phyloP scores from a whole-genome alignment of 2,888 invertebrate genomes.

The Hedychridium roseum region DNA sequence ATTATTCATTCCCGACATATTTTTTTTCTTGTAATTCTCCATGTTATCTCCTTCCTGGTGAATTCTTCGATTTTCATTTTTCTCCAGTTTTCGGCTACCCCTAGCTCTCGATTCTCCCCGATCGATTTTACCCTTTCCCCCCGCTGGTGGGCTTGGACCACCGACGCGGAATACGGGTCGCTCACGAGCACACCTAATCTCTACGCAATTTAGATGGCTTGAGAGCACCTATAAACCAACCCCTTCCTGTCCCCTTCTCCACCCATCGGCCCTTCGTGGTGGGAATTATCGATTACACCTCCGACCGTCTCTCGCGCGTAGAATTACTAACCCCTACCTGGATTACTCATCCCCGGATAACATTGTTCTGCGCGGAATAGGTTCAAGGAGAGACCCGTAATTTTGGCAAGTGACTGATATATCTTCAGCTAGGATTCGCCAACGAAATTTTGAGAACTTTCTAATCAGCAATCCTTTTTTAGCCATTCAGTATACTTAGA shows the following conservation, averaged over 20 bases:
- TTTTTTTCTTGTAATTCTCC: too few relatives aligned
- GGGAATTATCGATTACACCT: constrained; percentile 49
- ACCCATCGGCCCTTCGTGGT: constrained; percentile 15
- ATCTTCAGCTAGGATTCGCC: too few relatives aligned
- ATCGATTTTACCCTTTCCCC: neutral
- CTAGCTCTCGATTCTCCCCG: neutral
- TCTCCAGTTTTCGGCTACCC: too few relatives aligned
- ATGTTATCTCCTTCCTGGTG: constrained; percentile 9
- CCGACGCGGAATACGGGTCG: constrained; percentile 43
- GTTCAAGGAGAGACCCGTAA: neutral
- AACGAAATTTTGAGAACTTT: too few relatives aligned
- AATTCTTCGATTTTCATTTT: too few relatives aligned
- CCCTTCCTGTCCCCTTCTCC: constrained; percentile 5
- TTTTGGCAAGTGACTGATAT: too few relatives aligned
- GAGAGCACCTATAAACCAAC: constrained; percentile 47
- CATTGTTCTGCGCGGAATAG: constrained; percentile 6
- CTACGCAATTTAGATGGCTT: constrained; percentile 55
- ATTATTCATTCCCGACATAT: too few relatives aligned
- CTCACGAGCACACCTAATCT: constrained; percentile 49
- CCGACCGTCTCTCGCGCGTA: constrained; percentile 29
- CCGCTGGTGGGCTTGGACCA: constrained; percentile 26
- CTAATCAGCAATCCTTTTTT: too few relatives aligned
- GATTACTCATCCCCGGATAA: constrained; percentile 46
- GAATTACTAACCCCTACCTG: constrained; percentile 39
- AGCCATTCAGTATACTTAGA: too few relatives aligned